phyloP scores from a whole-genome alignment of 2,797 vertebrate genomes.

The Loriculus beryllinus region DNA sequence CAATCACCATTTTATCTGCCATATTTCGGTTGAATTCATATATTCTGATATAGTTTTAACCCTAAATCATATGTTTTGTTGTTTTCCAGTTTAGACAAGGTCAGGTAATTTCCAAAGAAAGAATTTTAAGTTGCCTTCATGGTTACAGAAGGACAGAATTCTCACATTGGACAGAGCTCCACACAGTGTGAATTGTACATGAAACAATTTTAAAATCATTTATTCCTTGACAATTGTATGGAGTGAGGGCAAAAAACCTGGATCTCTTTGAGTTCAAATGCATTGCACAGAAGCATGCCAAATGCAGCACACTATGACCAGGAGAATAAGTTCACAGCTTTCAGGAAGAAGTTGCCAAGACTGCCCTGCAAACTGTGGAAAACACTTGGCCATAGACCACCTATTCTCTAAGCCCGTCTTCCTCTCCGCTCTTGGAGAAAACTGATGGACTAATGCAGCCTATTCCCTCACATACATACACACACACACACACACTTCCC shows the following conservation, averaged over 20 bases:
- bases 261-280: neutral
- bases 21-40: too few relatives aligned
- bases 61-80: too few relatives aligned
- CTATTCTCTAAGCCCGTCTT: neutral
- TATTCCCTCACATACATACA: rapidly evolving
- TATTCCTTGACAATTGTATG: neutral
- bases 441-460: neutral
- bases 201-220: neutral
- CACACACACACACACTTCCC: neutral
- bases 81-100: neutral
- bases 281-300: neutral
- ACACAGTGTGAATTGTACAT: neutral
- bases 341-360: neutral
- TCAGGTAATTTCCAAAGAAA: neutral
- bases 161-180: neutral
- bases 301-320: rapidly evolving
- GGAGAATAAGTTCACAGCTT: neutral
- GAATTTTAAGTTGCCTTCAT: neutral
- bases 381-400: neutral
- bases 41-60: too few relatives aligned
- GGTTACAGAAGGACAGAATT: slow-evolving; percentile 10
- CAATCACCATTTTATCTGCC: too few relatives aligned
- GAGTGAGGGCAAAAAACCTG: neutral
- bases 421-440: neutral
- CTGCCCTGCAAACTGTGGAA: neutral